Base-by-base conservation (phyloP, 2,113 vertebrate species). In the Triplophysa siluroides region DNA sequence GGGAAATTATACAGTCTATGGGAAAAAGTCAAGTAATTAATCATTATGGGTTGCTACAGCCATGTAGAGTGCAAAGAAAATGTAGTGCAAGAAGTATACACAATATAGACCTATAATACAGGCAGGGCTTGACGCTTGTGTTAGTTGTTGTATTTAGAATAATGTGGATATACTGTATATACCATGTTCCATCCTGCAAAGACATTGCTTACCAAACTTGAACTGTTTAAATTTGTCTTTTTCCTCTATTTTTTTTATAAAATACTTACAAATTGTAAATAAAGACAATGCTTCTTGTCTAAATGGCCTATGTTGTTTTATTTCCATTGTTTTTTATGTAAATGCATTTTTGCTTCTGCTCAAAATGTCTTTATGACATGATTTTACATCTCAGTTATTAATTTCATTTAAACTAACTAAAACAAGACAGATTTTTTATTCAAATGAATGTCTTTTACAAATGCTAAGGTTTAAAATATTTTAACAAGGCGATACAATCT, bases 191-290 rank as follows among this genome's bases (percentile, higher is more conserved):
- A 71, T 62, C 29, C 52, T 64, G 13, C 9, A 33, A 45, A 80
- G 21, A 67, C 41, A 77, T 70, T 81, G 47, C 63, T 45, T 64
- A 81, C n/a, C 52, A 62, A 86, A 63, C 65, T 72, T 63, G 61
- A 63, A 26, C 1, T 18, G 63, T 72, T 75, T 76, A 16, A 54
- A 72, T 70, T 80, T 23, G 58, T 76, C 14, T 78, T 70, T 70
- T 80, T 75, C 72, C 33, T 81, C 71, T 72, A 80, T 76, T 84
- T 83, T 89, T n/a, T 89, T 81, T 90, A 82, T 87, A 86, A 86
- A 77, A 74, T 85, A 29, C 29, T 29, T 29, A 74, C 18, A 79
- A 78, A 81, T 18, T 87, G 78, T 87, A 84, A 74, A 78, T 78
- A 83, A 89, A 88, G 83, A 61, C 21, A 41, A 84, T 75, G 23